Base-by-base conservation (phyloP, 2,113 vertebrate genomes). In the Sturnus vulgaris region DNA sequence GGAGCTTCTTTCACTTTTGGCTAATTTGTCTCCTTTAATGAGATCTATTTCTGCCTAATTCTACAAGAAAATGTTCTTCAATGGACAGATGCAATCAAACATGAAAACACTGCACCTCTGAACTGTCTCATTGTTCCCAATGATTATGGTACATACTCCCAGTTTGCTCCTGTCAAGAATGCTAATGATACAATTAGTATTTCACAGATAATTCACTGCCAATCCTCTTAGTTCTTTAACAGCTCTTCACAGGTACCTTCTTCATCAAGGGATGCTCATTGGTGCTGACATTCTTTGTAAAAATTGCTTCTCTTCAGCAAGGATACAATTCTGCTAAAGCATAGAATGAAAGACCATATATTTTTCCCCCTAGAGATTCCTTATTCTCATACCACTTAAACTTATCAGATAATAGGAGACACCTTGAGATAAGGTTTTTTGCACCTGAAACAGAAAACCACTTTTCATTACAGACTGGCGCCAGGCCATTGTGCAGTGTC, bases 81-180 rank as follows among this genome's bases (percentile, higher is more conserved):
- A 20, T n/a, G 68, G 94, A 89, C 92, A 95, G 86, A 85, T 87
- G 81, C 59, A 78, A 87, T 94, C 89, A 93, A 76, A 92, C 83
- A 92, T 16, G 71, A 82, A 63, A 93, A 89, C 44, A 4, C 0
- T 0, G 0, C 87, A 81, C 78, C 83, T 95, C 94, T 93, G 95
- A 94, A 96, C 86, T 68, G 69, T 60, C 76, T 93, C 90, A n/a
- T 0, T 75, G 93, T 53, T 94, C 76, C 13, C 68, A 42, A 53
- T n/a, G 80, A 87, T 72, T 61, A 60, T 23, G 31, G 85, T 11
- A 75, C 86, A 59, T 31, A 33, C 7, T 87, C 91, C 70, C 80
- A 46, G 52, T 76, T 61, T 79, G 84, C 65, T 87, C 66, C 66
- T 93, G 81, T 77, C 86, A 91, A 55, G 86, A 79, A 92, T 35